Conservation (phyloP, 2,113 vertebrate genomes). For the Bubo scandiacus region DNA sequence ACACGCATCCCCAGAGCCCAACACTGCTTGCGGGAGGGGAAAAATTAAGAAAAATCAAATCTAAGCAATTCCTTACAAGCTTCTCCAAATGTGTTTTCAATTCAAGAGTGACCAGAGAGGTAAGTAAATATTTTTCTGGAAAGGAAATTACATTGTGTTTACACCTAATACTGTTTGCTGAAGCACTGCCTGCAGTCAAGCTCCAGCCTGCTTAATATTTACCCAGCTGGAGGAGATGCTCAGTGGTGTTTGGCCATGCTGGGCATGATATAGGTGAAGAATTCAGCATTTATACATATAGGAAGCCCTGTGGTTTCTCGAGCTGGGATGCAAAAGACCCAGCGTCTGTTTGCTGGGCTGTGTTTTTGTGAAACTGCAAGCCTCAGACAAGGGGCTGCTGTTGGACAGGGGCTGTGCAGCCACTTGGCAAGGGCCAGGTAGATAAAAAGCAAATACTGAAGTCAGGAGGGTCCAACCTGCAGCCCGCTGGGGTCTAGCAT, state of each 20-base stretch:
- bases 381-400: background rate
- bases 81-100: background rate
- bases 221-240: slow-evolving; percentile 10
- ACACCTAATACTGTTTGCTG: background rate
- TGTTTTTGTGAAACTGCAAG: background rate
- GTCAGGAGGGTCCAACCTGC: background rate
- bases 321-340: background rate
- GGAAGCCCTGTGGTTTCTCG: background rate
- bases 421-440: background rate
- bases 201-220: background rate
- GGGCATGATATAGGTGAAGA: background rate
- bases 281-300: background rate
- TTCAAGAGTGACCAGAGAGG: background rate
- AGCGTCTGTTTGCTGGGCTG: fast-evolving
- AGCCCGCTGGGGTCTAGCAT: background rate
- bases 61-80: background rate
- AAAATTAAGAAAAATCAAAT: background rate
- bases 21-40: fast-evolving
- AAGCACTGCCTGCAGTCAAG: background rate
- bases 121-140: slow-evolving; percentile 32
- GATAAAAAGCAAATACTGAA: background rate
- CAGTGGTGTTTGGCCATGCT: background rate
- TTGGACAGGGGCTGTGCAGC: background rate
- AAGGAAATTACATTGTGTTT: slow-evolving; percentile 7
- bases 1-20: fast-evolving